Conservation (phyloP, 1,140 invertebrate species). For the Brachionus plicatilis region DNA sequence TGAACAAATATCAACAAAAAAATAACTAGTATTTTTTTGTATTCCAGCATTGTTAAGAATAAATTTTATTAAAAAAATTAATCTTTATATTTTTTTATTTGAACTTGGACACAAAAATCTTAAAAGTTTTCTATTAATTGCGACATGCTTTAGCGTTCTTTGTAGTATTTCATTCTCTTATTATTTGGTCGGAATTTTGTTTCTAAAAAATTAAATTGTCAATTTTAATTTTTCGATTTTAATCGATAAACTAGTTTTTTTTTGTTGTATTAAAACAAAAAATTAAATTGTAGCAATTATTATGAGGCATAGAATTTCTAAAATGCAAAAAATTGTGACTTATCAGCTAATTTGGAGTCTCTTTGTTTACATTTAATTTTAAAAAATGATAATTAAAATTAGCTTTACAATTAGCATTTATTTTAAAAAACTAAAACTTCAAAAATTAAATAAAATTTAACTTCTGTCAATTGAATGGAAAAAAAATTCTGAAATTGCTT, state of each 20-base stretch:
- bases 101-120: background rate
- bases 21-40: background rate
- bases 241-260: constrained; percentile 24
- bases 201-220: constrained; percentile 31
- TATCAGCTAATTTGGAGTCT: background rate
- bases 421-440: too few relatives aligned
- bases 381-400: background rate
- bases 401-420: too few relatives aligned
- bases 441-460: too few relatives aligned
- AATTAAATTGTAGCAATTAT: background rate
- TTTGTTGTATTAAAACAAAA: background rate
- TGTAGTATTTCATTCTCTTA: constrained; percentile 14
- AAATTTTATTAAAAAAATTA: background rate
- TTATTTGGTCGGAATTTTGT: background rate
- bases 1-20: background rate
- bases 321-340: background rate
- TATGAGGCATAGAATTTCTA: background rate
- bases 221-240: constrained; percentile 1
- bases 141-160: constrained; percentile 3
- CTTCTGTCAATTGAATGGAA: too few relatives aligned
- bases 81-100: background rate
- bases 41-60: background rate
- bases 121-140: constrained; percentile 29
- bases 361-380: background rate
- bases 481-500: too few relatives aligned